A percentile compares a stretch with the other conserved stretches of the same genome.
phyloP scores from a whole-genome alignment of 1,140 invertebrate species.

The Radopholus similis region DNA sequence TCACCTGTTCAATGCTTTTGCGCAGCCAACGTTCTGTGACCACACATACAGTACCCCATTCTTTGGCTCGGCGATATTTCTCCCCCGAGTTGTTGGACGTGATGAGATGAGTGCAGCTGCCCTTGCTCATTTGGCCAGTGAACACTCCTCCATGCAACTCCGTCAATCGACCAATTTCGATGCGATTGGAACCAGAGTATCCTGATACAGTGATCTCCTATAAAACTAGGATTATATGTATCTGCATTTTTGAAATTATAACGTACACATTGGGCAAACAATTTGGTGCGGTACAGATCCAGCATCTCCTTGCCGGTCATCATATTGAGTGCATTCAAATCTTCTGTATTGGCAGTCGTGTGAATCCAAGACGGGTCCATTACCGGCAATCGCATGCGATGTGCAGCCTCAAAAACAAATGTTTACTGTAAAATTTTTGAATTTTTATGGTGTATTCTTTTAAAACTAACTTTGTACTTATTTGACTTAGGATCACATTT shows the following conservation, averaged over 20 bases:
- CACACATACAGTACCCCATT: constrained; percentile 7
- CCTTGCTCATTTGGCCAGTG: constrained; percentile 9
- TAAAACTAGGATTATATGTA: not conserved
- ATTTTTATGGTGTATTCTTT: too few species aligned
- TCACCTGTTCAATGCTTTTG: constrained; percentile 8
- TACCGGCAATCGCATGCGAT: constrained; percentile 3
- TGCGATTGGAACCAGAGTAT: not conserved
- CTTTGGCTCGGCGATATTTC: constrained; percentile 4
- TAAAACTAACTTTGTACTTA: constrained; percentile 7
- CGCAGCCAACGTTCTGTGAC: constrained; percentile 6
- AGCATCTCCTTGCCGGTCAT: not conserved
- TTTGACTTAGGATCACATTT: constrained; percentile 4
- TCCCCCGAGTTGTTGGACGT: constrained; percentile 3
- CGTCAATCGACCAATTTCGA: constrained; percentile 7
- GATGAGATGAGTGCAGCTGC: constrained; percentile 13
- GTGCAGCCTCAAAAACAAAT: not conserved
- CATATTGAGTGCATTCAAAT: not conserved
- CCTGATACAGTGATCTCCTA: constrained; percentile 16
- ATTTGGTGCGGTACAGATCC: not conserved
- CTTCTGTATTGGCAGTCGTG: not conserved
- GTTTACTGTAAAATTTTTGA: not conserved
- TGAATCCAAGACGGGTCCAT: constrained; percentile 9
- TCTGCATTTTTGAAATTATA: not conserved
- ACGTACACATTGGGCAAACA: constrained; percentile 5
- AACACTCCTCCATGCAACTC: constrained; percentile 17